These are phyloP conservation scores for Papilio machaon DNA, from an alignment of 1,140 invertebrate species.

Conservation along the genomic window DNA sequence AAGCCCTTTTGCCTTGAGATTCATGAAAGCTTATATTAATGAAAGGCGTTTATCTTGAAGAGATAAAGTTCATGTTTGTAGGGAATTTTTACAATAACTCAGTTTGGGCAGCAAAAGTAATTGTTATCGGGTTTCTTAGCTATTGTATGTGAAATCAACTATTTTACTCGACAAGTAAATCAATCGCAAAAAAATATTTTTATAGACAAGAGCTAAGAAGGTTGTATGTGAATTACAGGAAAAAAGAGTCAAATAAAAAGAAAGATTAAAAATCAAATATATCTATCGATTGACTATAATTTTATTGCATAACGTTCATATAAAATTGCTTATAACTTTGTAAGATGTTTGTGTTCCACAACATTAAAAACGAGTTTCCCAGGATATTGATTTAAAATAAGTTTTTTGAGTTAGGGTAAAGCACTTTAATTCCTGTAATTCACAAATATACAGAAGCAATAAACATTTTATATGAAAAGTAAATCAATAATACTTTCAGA, in stretches of 20 bases:
- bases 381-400: neutral
- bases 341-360: neutral
- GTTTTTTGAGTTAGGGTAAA: neutral
- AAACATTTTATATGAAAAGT: constrained; percentile 24
- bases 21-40: constrained; percentile 62
- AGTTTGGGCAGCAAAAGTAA: constrained; percentile 73
- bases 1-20: constrained; percentile 76
- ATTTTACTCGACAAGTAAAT: constrained; percentile 10
- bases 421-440: constrained; percentile 22
- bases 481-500: neutral
- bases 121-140: constrained; percentile 51
- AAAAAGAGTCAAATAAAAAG: neutral
- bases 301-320: no score
- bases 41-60: constrained; percentile 52
- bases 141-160: constrained; percentile 39
- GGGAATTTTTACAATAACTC: constrained; percentile 35
- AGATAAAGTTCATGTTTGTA: constrained; percentile 49
- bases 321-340: no score
- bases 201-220: constrained; percentile 33
- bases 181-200: neutral
- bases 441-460: constrained; percentile 36
- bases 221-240: constrained; percentile 29
- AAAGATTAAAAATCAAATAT: neutral
- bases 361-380: neutral
- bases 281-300: no score